These are phyloP conservation scores for Cynaeus angustus DNA, from an alignment of 2,888 invertebrate species.

Conservation along the genomic window DNA sequence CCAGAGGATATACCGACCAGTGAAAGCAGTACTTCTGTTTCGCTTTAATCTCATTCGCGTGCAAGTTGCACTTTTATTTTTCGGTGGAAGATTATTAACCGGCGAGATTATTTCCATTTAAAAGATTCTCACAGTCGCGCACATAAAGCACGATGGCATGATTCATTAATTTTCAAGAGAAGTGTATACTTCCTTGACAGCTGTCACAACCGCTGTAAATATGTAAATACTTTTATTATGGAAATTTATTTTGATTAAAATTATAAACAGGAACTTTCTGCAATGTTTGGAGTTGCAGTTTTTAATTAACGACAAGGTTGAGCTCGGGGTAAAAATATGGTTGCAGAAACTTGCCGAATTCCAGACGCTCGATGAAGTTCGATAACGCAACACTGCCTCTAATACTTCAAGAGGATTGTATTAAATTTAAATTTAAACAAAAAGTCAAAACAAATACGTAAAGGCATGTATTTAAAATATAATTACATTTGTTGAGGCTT, in stretches of 20 bases:
- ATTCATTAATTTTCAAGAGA: slow-evolving; percentile 49
- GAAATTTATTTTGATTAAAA: slow-evolving; percentile 49
- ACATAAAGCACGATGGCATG: slow-evolving; percentile 28
- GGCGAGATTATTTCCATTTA: slow-evolving; percentile 30
- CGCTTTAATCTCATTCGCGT: slow-evolving; percentile 19
- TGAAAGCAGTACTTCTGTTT: slow-evolving; percentile 34
- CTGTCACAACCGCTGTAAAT: slow-evolving; percentile 48
- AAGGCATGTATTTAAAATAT: too few species aligned
- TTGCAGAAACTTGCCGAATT: too few species aligned
- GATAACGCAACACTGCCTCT: too few species aligned
- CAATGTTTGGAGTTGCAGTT: slow-evolving; percentile 20
- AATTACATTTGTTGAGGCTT: too few species aligned
- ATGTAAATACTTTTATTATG: slow-evolving; percentile 52
- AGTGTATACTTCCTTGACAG: slow-evolving; percentile 44
- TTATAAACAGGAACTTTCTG: slow-evolving; percentile 46
- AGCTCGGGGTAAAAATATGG: neutral
- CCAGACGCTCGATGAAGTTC: too few species aligned
- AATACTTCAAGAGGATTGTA: too few species aligned
- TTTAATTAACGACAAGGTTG: slow-evolving; percentile 22
- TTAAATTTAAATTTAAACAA: too few species aligned
- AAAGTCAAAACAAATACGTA: too few species aligned
- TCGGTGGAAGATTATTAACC: slow-evolving; percentile 23
- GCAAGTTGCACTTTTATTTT: slow-evolving; percentile 23
- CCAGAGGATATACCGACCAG: slow-evolving; percentile 13
- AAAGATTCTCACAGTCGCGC: slow-evolving; percentile 4